Evolutionary conservation across 2,888 invertebrate genomes (phyloP), one percentile per base, ranked within the genome.

Genomic region (Trichogramma evanescens): DNA sequence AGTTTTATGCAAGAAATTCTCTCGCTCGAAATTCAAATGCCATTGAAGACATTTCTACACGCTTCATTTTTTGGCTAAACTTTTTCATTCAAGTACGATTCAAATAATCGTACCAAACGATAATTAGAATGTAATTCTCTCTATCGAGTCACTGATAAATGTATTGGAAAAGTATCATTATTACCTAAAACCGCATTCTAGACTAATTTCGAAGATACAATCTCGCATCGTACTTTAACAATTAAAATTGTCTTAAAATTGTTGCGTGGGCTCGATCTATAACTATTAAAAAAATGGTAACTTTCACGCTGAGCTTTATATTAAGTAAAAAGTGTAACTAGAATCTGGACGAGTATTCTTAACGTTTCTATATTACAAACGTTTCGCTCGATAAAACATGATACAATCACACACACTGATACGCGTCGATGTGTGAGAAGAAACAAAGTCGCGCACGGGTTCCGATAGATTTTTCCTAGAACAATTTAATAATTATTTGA

Each of bases 381-480:
- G 59, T 65, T 61, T 63, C 50, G 58, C 52, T 58, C 62, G 66
- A 67, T 64, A 63, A 61, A 26, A 26, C 26, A 26, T 66, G 61
- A 66, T 68, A 26, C 26, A 26, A 26, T 26, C 26, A 26, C 26
- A 26, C 26, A 26, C 26, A 26, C 26, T 26, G 26, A 26, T 26
- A 26, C 26, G 26, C 26, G 26, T 26, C 26, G 26, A 26, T 26
- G 26, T 26, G 26, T 26, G 26, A 26, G 2, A 26, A 26, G 26
- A 66, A 65, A 64, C 54, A 65, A 66, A 67, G 67, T 66, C 66
- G 67, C 66, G 67, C 67, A 66, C 65, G 58, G 58, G 63, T 63
- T 61, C 38, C 13, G 13, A 52, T 58, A 58, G 50, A 58, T 51
- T 56, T 46, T 61, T 58, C 4, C 43, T 52, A 51, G 51, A 58